A percentile compares a stretch with the other conserved stretches of the same genome.
Evolutionary conservation across 2,113 vertebrate genomes (phyloP).

Genomic region (Phasianus colchicus): DNA sequence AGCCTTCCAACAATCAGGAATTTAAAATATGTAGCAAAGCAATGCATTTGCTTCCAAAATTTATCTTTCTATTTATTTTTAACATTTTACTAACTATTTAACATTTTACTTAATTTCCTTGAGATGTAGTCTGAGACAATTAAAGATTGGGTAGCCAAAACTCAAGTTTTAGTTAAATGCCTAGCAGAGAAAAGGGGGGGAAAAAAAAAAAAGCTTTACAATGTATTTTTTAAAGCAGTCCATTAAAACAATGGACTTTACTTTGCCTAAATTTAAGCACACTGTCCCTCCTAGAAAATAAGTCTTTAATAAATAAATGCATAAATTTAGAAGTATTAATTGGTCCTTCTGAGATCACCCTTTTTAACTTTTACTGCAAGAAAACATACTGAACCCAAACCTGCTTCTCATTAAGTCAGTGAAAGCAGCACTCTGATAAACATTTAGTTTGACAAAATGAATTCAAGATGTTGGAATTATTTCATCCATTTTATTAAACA

Average conservation of each 20-base stretch:
- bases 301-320: conserved; percentile 1
- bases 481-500: conserved; percentile 41
- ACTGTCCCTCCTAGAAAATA: not conserved
- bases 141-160: not conserved
- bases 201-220: not conserved
- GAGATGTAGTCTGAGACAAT: not conserved
- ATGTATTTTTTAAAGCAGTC: not conserved
- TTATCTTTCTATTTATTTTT: not conserved
- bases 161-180: not conserved
- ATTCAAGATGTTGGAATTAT: conserved; percentile 70
- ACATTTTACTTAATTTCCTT: not conserved
- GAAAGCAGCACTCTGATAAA: conserved; percentile 60
- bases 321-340: conserved; percentile 36
- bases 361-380: not conserved
- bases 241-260: not conserved
- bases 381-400: conserved; percentile 23
- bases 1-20: not conserved
- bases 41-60: not conserved
- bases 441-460: conserved; percentile 65
- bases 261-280: not conserved
- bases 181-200: not conserved
- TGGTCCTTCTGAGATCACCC: conserved; percentile 13
- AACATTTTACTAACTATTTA: not conserved
- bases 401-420: conserved; percentile 67
- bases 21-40: not conserved